Percentiles rank a stretch among this genome's conserved stretches.
Evolutionary conservation across 2,888 invertebrate genomes (phyloP).

Genomic region (Notocelia uddmanniana): DNA sequence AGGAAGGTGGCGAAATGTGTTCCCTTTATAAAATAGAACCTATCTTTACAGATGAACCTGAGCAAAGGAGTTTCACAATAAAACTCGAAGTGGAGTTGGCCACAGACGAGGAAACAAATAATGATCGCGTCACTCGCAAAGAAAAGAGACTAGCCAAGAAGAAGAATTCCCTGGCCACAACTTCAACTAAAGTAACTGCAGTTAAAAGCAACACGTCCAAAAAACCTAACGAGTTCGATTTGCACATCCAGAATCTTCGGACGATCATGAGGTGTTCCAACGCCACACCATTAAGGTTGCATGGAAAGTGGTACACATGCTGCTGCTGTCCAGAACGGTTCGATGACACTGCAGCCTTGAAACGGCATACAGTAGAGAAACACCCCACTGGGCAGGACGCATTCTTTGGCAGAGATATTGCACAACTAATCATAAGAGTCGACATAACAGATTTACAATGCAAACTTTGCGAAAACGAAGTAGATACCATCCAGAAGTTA

Average conservation of each 20-base stretch:
- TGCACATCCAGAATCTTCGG: slow-evolving; percentile 47
- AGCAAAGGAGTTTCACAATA: slow-evolving; percentile 23
- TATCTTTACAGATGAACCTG: slow-evolving; percentile 48
- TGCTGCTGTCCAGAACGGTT: slow-evolving; percentile 40
- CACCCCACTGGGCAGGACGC: slow-evolving; percentile 22
- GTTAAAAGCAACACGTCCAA: background rate
- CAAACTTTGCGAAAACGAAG: slow-evolving; percentile 55
- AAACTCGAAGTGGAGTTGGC: slow-evolving; percentile 25
- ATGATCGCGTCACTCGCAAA: background rate
- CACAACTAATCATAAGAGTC: slow-evolving; percentile 56
- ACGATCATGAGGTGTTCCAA: slow-evolving; percentile 40
- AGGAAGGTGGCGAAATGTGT: background rate
- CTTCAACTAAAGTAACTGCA: background rate
- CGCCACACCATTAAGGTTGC: slow-evolving; percentile 39
- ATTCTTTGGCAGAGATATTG: slow-evolving; percentile 22
- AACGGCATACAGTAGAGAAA: slow-evolving; percentile 30
- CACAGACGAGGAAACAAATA: background rate
- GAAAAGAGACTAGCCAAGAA: background rate
- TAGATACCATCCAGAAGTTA: slow-evolving; percentile 58
- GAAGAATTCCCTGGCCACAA: background rate
- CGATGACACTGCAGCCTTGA: slow-evolving; percentile 32
- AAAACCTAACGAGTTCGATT: slow-evolving; percentile 61
- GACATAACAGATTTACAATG: slow-evolving; percentile 68
- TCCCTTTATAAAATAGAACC: slow-evolving; percentile 24
- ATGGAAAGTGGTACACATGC: slow-evolving; percentile 42